Conservation (phyloP, 2,888 invertebrate genomes). For the Drosophila anomalipes region DNA sequence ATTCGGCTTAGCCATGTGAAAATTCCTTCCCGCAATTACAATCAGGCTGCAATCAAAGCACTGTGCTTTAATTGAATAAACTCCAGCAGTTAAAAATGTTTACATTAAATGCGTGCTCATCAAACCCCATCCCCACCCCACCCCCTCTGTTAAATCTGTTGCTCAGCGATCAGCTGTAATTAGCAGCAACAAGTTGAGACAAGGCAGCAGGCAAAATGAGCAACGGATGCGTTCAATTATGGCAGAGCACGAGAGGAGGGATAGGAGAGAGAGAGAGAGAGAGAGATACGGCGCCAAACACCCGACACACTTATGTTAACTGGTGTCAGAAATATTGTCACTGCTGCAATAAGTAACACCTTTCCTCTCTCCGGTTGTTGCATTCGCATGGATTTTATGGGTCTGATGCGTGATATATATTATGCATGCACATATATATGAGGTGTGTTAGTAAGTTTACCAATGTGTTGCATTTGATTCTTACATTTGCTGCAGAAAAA, state of each 20-base stretch:
- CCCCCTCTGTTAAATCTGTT: not conserved
- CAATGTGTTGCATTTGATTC: slow-evolving; percentile 5
- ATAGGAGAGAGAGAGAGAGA: not conserved
- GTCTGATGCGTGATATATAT: slow-evolving; percentile 58
- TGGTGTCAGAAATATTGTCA: slow-evolving; percentile 70
- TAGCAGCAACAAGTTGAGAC: slow-evolving; percentile 61
- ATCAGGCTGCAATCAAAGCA: slow-evolving; percentile 25
- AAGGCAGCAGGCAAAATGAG: slow-evolving; percentile 52
- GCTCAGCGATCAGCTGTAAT: slow-evolving; percentile 58
- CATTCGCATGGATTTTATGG: slow-evolving; percentile 54
- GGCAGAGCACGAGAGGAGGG: slow-evolving; percentile 14
- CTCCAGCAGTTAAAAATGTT: slow-evolving; percentile 64
- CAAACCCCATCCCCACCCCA: not conserved
- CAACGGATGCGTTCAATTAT: slow-evolving; percentile 73
- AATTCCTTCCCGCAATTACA: slow-evolving; percentile 36
- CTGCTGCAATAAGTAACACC: slow-evolving; percentile 46
- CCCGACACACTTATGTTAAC: not conserved
- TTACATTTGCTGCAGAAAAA: not conserved
- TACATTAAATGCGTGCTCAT: slow-evolving; percentile 36
- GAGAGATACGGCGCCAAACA: slow-evolving; percentile 21
- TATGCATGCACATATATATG: slow-evolving; percentile 23
- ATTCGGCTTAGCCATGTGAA: slow-evolving; percentile 34
- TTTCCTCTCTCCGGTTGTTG: slow-evolving; percentile 13
- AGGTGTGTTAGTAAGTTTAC: slow-evolving; percentile 34
- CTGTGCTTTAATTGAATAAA: slow-evolving; percentile 74